Base-by-base conservation (phyloP, 2,888 invertebrate genomes). In the Malacosoma neustria region DNA sequence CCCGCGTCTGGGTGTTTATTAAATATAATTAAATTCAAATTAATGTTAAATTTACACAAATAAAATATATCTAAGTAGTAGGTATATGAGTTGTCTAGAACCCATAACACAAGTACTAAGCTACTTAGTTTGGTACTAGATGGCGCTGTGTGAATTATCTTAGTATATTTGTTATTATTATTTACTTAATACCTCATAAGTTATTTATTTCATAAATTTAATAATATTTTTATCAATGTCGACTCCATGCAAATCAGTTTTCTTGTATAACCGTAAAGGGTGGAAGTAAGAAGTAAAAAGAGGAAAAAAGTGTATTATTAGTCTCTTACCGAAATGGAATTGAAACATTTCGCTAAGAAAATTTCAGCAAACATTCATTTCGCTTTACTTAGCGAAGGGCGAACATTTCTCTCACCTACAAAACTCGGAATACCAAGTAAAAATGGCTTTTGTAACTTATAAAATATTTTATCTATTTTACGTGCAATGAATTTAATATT, bases 291-390 rank as follows among this genome's bases (percentile, higher is more conserved):
- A 79, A 81, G 84, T 80, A 85, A 84, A 82, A 84, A 76, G 77
- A 76, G 76, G 76, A 79, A 82, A 80, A 77, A 77, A 82, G 79
- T 77, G 66, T 84, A 80, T 85, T 85, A 85, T 85, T 84, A 85
- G 85, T 82, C 82, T 82, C 73, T 82, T 77, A 82, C 80, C 80
- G 81, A 84, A 84, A 85, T 85, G 84, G 84, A 84, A 84, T 82
- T 82, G 82, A 81, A 82, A 80, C 85, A 81, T 84, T 84, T 70
- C 72, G 65, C 61, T 76, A 70, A 67, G 75, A 81, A 81, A 75
- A 73, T 84, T 82, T 73, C 70, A 77, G 76, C 71, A 80, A 71
- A 81, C 75, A 79, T 80, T 76, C 75, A 70, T 74, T 80, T 77
- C 76, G 73, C 75, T 76, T 79, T 75, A 81, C 81, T 77, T 81